Conservation (phyloP, 2,888 invertebrate genomes). For the Eustalomyia histrio region DNA sequence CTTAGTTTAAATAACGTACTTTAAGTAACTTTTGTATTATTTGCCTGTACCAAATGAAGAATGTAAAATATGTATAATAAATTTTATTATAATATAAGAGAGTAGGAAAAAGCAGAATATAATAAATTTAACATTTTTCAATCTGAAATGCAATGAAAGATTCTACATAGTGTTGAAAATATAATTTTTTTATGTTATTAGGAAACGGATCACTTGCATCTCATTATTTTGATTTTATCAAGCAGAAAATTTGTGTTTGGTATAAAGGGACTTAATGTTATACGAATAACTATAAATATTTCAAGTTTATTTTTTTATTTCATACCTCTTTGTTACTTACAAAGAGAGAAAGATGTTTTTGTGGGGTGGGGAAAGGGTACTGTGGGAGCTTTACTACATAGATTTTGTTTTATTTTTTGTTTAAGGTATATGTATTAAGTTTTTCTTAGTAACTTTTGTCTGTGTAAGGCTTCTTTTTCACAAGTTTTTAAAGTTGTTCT, state of each 20-base stretch:
- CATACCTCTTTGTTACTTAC: background rate
- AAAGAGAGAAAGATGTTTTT: background rate
- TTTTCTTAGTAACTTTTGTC: background rate
- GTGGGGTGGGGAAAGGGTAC: no score
- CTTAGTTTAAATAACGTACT: constrained; percentile 7
- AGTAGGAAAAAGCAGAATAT: background rate
- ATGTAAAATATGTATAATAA: background rate
- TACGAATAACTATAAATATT: no score
- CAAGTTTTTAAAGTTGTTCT: background rate
- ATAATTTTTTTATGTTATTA: background rate
- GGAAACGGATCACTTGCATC: constrained; percentile 68
- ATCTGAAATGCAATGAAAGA: background rate
- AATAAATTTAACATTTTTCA: constrained; percentile 7
- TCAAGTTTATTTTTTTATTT: background rate
- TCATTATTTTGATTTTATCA: constrained; percentile 62
- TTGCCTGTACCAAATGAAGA: background rate
- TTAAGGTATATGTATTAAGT: background rate
- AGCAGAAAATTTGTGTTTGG: constrained; percentile 34
- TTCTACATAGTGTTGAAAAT: background rate
- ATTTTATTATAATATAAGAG: background rate
- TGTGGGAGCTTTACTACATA: background rate
- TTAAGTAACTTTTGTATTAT: background rate
- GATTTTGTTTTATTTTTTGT: background rate
- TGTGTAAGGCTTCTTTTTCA: background rate
- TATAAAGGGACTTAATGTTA: background rate